A percentile compares a stretch with the other conserved stretches of the same genome.
These are phyloP conservation scores for Eurosta solidaginis DNA, from an alignment of 1,140 invertebrate species.

Conservation along the genomic window DNA sequence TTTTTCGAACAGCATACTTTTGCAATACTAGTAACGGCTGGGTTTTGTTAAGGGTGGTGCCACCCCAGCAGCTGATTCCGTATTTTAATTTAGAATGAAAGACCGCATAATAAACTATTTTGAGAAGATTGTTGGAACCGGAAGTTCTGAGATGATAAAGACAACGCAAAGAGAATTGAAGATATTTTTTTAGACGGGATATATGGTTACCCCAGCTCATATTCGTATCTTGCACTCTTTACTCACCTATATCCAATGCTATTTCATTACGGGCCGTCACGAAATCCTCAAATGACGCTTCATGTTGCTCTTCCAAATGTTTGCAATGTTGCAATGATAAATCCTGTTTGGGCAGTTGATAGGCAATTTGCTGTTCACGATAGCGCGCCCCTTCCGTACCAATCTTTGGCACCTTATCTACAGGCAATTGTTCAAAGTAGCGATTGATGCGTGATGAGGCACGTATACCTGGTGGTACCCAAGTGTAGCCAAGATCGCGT, in stretches of 20 bases:
- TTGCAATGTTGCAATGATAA: conserved; percentile 86
- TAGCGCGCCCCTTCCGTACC: conserved; percentile 78
- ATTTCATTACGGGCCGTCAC: conserved; percentile 91
- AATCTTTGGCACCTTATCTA: conserved; percentile 76
- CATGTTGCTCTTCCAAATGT: conserved; percentile 78
- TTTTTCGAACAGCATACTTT: too few species aligned
- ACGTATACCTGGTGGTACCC: conserved; percentile 79
- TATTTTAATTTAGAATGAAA: too few species aligned
- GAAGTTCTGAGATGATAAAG: too few species aligned
- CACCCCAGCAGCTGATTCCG: too few species aligned
- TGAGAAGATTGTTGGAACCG: too few species aligned
- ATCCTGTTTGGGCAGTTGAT: conserved; percentile 94
- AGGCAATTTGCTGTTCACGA: conserved; percentile 80
- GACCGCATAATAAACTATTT: too few species aligned
- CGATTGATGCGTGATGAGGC: conserved; percentile 69
- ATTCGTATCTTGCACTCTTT: conserved; percentile 49
- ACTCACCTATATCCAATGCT: conserved; percentile 87
- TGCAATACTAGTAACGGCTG: too few species aligned
- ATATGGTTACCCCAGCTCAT: too few species aligned
- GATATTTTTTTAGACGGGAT: too few species aligned
- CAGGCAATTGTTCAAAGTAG: conserved; percentile 76
- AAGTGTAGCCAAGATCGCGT: conserved; percentile 72
- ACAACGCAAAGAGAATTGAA: too few species aligned
- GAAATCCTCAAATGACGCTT: conserved; percentile 84
- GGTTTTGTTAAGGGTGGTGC: too few species aligned